Base-by-base conservation (phyloP, 2,888 invertebrate species). In the Pristionchus mayeri region DNA sequence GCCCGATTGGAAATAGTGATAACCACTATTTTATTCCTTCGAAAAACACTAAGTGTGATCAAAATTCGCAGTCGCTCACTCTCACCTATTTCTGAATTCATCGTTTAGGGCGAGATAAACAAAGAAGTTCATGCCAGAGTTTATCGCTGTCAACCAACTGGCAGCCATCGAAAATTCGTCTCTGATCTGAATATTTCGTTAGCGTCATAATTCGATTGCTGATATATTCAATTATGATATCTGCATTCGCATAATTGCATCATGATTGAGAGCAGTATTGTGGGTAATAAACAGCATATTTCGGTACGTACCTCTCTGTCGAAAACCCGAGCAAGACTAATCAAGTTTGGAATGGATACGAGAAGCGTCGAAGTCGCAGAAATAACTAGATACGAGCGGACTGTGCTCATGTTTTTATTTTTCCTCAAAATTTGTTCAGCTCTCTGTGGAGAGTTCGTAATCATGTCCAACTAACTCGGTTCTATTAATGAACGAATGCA, bases 71-170 rank as follows among this genome's bases (percentile, higher is more conserved):
- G n/a, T 13, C 4, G 1, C 6, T 6, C 4, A 30, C 18, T 1
- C 75, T 79, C 13, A 57, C 86, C 84, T 87, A 34, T 88, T 85
- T n/a, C 89, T 86, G 80, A 88, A 89, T 83, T 89, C 89, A 67
- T 86, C 85, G 40, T 89, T 89, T 84, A 89, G 84, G 30, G 85
- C 83, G 44, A 89, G 86, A 84, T 86, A 86, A 11, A 86, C 85
- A 54, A 86, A 86, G 27, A 85, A 85, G n/a, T 84, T 79, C 27
- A 85, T 54, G 0, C 85, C 84, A 1, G 85, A 86, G 71, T 86
- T 86, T 37, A 86, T 44, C 44, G 84, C 86, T 6, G 85, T 85
- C 60, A 78, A 40, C 85, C 85, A 86, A 30, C 84, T 85, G 6
- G 86, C 84, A 18, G 86, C 85, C 18, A 82, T 84, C n/a, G 82